Evolutionary conservation across 2,113 vertebrate species (phyloP).

Genomic region (Odocoileus virginianus): DNA sequence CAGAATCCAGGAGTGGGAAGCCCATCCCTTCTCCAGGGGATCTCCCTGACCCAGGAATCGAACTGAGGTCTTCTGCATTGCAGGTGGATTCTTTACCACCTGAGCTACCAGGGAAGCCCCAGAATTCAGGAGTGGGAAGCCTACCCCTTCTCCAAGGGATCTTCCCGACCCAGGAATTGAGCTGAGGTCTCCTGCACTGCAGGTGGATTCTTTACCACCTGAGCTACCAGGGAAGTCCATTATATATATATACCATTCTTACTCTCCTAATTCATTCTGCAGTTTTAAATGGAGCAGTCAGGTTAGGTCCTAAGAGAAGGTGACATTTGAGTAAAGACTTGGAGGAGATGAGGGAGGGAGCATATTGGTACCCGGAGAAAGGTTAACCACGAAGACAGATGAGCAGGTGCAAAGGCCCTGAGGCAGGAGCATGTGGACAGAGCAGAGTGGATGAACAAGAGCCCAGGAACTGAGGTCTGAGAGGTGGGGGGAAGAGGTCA

Average conservation of each 20-base stretch:
- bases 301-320: not conserved
- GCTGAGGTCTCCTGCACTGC: not conserved
- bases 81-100: not conserved
- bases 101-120: not conserved
- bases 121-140: not conserved
- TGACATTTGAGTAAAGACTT: not conserved
- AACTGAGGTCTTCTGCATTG: not conserved
- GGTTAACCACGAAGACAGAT: not conserved
- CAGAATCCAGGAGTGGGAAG: not conserved
- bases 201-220: not conserved
- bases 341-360: not conserved
- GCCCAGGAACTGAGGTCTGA: not conserved
- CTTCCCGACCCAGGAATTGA: not conserved
- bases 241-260: not conserved
- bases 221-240: not conserved
- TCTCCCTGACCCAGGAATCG: not conserved
- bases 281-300: not conserved
- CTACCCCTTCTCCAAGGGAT: not conserved
- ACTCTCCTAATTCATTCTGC: not conserved
- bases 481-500: not conserved
- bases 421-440: not conserved
- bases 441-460: not conserved
- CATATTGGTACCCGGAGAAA: not conserved
- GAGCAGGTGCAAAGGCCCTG: not conserved
- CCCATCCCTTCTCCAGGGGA: not conserved